Base-by-base conservation (phyloP, 2,113 vertebrate species). In the Silurus meridionalis region DNA sequence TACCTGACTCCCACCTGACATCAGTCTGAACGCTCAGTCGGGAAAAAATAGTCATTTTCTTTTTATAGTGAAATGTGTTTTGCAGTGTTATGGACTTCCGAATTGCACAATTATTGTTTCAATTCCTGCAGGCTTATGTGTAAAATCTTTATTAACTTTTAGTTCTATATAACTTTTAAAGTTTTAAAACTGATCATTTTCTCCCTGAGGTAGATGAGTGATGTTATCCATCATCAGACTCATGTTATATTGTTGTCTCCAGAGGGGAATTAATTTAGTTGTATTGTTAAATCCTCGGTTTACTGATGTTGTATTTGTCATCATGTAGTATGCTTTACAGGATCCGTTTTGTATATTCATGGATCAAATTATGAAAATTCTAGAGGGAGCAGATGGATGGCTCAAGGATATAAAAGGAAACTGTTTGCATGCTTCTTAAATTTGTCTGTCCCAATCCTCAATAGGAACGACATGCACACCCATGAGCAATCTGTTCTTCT, bases 401-500 rank as follows among this genome's bases (percentile, higher is more conserved):
- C 64, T 89, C 53, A 63, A 86, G 83, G 84, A 50, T 63, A 77
- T 78, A 28, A 87, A 85, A 85, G 83, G 85, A 71, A 87, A 84
- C 53, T 78, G 79, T 87, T 85, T 91, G 83, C 64, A 4, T 78
- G 83, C 80, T 87, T 87, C 55, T 66, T 87, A 67, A 83, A 66
- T 83, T 88, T 88, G 75, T 84, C 75, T 58, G 55, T 78, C 88
- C 50, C 48, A 52, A 80, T 81, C 85, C 89, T 89, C 88, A 84
- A 69, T 86, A 86, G 90, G 91, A 91, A 88, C 80, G 77, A 82
- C 86, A 88, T 85, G 86, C 79, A 88, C 90, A 89, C 90, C 91
- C 87, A 87, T 87, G 90, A 81, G 69, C 85, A 80, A 91, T 92
- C 92, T 91, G 90, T 92, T 85, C 90, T 66, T 46, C 80, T 74